These are phyloP conservation scores for Porites divaricata DNA, from an alignment of 92 coral and sea anemone species.

Conservation along the genomic window DNA sequence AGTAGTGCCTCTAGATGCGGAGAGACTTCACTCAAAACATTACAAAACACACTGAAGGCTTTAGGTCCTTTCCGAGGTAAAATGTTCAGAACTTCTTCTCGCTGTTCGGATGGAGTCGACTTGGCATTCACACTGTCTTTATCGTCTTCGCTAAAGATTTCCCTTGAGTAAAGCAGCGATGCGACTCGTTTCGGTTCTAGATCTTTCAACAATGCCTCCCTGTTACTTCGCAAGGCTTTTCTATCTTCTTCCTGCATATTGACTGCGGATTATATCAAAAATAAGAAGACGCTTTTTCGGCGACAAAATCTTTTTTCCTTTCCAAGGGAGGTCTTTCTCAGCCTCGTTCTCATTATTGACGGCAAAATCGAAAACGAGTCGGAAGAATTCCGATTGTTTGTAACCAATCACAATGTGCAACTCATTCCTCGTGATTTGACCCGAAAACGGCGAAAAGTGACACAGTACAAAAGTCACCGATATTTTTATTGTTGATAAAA, in stretches of 20 bases:
- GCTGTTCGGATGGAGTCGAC: slow-evolving; percentile 53
- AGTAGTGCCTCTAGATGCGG: slow-evolving; percentile 73
- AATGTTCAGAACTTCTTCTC: slow-evolving; percentile 63
- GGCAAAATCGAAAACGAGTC: not conserved
- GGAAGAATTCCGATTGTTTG: not conserved
- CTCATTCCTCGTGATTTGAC: no score
- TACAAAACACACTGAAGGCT: slow-evolving; percentile 79
- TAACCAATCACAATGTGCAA: not conserved
- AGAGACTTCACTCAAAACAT: slow-evolving; percentile 66
- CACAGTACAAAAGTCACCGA: no score
- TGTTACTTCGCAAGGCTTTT: slow-evolving; percentile 56
- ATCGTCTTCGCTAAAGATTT: slow-evolving; percentile 61
- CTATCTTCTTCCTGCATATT: slow-evolving; percentile 76
- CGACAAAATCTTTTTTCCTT: not conserved
- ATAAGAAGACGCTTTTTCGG: no score
- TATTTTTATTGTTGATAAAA: no score
- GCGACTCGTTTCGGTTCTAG: slow-evolving; percentile 80
- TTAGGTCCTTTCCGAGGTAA: slow-evolving; percentile 75
- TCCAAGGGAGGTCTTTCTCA: no score
- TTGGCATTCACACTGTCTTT: slow-evolving; percentile 63
- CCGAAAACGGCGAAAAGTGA: not conserved
- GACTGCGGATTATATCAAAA: not conserved
- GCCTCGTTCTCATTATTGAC: not conserved
- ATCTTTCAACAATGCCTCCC: slow-evolving; percentile 62
- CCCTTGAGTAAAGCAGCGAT: slow-evolving; percentile 72